phyloP scores from a whole-genome alignment of 2,113 vertebrate genomes.

The Syngnathus floridae region DNA sequence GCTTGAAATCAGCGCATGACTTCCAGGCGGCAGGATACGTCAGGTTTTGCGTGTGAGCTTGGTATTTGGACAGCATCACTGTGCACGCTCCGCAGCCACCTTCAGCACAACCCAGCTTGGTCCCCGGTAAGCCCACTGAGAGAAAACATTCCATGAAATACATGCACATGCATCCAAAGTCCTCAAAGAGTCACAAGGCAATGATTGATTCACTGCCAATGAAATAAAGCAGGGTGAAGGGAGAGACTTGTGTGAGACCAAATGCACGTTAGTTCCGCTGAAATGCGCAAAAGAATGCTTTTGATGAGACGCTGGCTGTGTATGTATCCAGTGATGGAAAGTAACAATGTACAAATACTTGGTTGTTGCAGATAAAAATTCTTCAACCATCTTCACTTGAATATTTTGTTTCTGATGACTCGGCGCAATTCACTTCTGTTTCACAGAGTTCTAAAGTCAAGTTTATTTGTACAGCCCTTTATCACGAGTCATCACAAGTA shows the following conservation, averaged over 20 bases:
- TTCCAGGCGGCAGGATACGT: constrained; percentile 78
- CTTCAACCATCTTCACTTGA: not conserved
- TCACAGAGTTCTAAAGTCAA: too few relatives aligned
- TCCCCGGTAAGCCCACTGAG: constrained; percentile 83
- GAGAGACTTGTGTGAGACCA: not conserved
- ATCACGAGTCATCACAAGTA: too few relatives aligned
- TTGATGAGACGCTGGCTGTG: not conserved
- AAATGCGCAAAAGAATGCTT: not conserved
- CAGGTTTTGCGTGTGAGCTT: constrained; percentile 67
- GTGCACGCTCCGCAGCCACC: constrained; percentile 93
- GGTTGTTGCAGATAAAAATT: not conserved
- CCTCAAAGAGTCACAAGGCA: not conserved
- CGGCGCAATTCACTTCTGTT: too few relatives aligned
- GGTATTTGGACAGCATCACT: constrained; percentile 86
- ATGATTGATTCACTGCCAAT: not conserved
- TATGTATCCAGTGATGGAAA: not conserved
- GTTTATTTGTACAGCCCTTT: too few relatives aligned
- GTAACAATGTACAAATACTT: not conserved
- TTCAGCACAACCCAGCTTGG: constrained; percentile 91
- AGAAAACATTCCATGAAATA: constrained; percentile 22
- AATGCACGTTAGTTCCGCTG: not conserved
- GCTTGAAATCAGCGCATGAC: constrained; percentile 23
- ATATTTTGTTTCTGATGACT: not conserved
- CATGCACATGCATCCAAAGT: not conserved
- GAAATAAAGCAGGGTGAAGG: not conserved